Percentiles rank a stretch among this genome's conserved stretches.
These are phyloP conservation scores for Sciurus niger DNA, from an alignment of 2,113 vertebrate genomes.

Conservation along the genomic window DNA sequence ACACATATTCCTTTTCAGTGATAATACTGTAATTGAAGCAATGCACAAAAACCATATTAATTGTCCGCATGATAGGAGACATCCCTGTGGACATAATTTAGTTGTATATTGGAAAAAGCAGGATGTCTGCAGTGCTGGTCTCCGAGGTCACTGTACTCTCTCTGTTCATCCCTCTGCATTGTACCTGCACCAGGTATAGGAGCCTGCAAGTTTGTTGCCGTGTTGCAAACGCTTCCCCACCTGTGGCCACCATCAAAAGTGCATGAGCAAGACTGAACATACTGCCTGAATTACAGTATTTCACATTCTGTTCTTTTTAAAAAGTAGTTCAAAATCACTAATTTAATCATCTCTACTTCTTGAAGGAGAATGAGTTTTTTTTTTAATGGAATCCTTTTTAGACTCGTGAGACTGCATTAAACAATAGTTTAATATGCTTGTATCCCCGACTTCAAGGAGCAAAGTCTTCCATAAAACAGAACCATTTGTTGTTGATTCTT, in stretches of 20 bases:
- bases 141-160: background rate
- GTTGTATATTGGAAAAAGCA: background rate
- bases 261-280: background rate
- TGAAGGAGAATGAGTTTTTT: background rate
- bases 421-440: background rate
- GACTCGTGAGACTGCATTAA: conserved; percentile 23
- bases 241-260: background rate
- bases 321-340: background rate
- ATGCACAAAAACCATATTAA: background rate
- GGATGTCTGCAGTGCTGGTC: background rate
- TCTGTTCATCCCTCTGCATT: background rate
- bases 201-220: background rate
- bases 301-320: background rate
- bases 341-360: conserved; percentile 24
- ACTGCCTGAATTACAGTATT: background rate
- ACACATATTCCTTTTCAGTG: background rate
- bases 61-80: background rate
- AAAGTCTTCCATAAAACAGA: background rate
- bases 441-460: conserved; percentile 25
- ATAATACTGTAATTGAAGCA: background rate
- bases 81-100: background rate
- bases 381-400: background rate
- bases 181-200: background rate
- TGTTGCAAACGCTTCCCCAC: background rate
- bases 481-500: background rate